phyloP scores from a whole-genome alignment of 1,140 invertebrate genomes.

The Drosophila santomea region DNA sequence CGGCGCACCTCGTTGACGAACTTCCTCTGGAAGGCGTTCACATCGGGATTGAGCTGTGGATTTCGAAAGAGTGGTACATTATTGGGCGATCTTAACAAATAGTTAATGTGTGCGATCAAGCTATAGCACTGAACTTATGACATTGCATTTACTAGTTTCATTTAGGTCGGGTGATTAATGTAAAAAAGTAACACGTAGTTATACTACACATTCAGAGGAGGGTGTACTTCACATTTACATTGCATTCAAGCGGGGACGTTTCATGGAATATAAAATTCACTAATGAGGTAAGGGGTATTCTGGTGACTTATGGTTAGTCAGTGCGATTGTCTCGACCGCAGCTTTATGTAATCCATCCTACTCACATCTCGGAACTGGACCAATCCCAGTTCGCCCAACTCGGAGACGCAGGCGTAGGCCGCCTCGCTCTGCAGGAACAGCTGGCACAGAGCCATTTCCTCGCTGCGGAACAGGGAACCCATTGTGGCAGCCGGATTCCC shows the following conservation, averaged over 20 bases:
- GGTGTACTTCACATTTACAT: neutral
- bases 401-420: conserved; percentile 94
- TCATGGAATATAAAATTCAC: neutral
- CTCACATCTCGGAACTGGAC: conserved; percentile 97
- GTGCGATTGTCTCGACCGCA: neutral
- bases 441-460: conserved; percentile 94
- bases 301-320: neutral
- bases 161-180: too few species aligned
- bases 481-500: conserved; percentile 69
- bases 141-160: neutral
- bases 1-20: conserved; percentile 97
- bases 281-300: neutral
- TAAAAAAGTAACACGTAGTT: neutral
- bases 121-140: neutral
- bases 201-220: neutral
- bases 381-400: conserved; percentile 94
- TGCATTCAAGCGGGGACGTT: neutral
- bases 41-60: conserved; percentile 95
- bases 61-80: neutral
- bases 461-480: conserved; percentile 94
- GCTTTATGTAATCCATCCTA: conserved; percentile 22
- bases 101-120: neutral
- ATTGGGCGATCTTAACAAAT: neutral
- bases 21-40: conserved; percentile 97
- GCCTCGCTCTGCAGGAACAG: conserved; percentile 96